phyloP scores from a whole-genome alignment of 1,140 invertebrate species.

The Ceratina calcarata region DNA sequence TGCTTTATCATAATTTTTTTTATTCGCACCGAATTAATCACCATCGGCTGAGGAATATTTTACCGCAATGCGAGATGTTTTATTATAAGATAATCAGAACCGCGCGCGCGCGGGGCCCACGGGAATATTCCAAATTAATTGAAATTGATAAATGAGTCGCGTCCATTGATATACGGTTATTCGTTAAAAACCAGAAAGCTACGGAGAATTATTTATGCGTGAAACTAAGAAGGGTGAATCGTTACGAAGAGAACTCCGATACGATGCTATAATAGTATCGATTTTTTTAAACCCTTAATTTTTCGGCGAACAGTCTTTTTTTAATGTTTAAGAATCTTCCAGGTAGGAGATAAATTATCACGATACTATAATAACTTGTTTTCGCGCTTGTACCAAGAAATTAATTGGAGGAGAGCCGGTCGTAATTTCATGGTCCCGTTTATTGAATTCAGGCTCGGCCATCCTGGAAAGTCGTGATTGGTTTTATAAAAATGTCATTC shows the following conservation, averaged over 20 bases:
- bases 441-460: not conserved
- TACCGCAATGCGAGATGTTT: constrained; percentile 39
- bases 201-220: constrained; percentile 9
- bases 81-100: constrained; percentile 27
- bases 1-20: constrained; percentile 33
- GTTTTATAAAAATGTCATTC: not conserved
- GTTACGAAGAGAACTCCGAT: not conserved
- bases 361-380: not conserved
- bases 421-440: not conserved
- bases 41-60: constrained; percentile 28
- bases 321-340: not conserved
- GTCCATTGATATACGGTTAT: constrained; percentile 33
- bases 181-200: constrained; percentile 23
- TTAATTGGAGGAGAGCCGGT: not conserved
- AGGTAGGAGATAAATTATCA: not conserved
- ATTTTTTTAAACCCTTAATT: not conserved
- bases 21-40: constrained; percentile 49
- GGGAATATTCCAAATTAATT: constrained; percentile 44
- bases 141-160: constrained; percentile 42
- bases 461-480: not conserved
- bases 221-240: constrained; percentile 1
- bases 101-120: not conserved
- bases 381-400: not conserved
- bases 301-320: not conserved
- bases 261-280: not conserved